phyloP scores from a whole-genome alignment of 2,113 vertebrate species.

The Campylorhamphus procurvoides region DNA sequence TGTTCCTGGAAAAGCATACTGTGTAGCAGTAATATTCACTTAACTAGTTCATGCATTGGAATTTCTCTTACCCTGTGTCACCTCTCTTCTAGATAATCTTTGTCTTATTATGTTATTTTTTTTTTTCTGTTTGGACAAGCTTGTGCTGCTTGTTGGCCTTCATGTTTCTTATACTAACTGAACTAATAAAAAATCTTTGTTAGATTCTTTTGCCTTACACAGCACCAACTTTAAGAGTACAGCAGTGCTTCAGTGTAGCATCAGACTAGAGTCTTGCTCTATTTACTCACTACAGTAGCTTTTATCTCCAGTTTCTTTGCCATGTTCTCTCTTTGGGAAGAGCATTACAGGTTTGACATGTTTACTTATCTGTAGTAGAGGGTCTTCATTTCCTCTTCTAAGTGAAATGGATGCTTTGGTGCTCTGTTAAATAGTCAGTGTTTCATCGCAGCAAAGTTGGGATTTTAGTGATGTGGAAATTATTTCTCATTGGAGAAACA shows the following conservation, averaged over 20 bases:
- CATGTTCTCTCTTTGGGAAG: neutral
- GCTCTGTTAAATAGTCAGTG: neutral
- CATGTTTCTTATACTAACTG: neutral
- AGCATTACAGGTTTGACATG: neutral
- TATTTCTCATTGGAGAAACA: neutral
- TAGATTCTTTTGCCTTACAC: neutral
- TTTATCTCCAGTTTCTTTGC: neutral
- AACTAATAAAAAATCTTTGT: neutral
- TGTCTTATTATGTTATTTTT: neutral
- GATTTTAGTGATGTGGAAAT: neutral
- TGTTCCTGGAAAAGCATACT: neutral
- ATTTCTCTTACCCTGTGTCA: neutral
- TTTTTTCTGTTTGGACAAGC: neutral
- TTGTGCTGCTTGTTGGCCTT: neutral
- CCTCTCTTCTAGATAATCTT: conserved; percentile 19
- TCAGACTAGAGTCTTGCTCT: neutral
- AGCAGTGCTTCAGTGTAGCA: neutral
- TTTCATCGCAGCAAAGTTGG: neutral
- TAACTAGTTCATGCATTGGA: conserved; percentile 19
- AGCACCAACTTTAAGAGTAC: neutral
- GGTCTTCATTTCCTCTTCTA: neutral
- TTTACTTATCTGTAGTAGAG: neutral
- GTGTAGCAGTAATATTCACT: neutral
- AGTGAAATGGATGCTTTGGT: neutral
- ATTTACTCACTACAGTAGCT: neutral